Conservation (phyloP, 2,888 invertebrate genomes). For the Ditylenchus weischeri region DNA sequence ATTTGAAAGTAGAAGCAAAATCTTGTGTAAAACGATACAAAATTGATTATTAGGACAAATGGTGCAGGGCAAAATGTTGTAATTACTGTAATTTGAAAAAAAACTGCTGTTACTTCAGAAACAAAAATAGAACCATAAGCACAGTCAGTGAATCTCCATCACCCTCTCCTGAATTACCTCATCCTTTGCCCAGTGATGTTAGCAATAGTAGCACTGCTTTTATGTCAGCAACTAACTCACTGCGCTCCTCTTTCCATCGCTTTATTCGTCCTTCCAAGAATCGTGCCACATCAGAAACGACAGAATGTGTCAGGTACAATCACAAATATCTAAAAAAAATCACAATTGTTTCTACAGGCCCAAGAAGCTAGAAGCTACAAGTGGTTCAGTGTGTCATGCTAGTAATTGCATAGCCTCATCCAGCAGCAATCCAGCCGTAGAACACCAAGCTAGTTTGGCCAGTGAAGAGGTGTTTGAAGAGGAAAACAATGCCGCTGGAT, state of each 20-base stretch:
- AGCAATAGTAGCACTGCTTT: neutral
- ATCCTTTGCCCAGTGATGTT: neutral
- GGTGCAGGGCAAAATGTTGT: too few relatives aligned
- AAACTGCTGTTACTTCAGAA: neutral
- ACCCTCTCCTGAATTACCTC: conserved; percentile 16
- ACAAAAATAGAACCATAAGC: conserved; percentile 34
- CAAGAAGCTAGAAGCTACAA: neutral
- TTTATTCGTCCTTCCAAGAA: conserved; percentile 16
- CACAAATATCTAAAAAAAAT: neutral
- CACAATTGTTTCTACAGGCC: neutral
- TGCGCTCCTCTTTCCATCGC: conserved; percentile 23
- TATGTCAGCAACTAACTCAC: conserved; percentile 6
- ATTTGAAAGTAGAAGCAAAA: too few relatives aligned
- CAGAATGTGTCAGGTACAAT: conserved; percentile 3
- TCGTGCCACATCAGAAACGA: neutral
- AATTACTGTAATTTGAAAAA: too few relatives aligned
- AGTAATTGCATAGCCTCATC: neutral
- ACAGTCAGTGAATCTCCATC: conserved; percentile 38
- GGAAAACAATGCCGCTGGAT: neutral
- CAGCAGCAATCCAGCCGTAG: conserved; percentile 6
- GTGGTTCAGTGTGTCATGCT: neutral
- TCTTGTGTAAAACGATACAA: too few relatives aligned
- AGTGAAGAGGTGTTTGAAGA: conserved; percentile 25
- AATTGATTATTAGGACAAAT: too few relatives aligned
- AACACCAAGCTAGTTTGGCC: conserved; percentile 18